A percentile compares a stretch with the other conserved stretches of the same genome.
phyloP scores from a whole-genome alignment of 2,888 invertebrate species.

The Dinocampus coccinellae region DNA sequence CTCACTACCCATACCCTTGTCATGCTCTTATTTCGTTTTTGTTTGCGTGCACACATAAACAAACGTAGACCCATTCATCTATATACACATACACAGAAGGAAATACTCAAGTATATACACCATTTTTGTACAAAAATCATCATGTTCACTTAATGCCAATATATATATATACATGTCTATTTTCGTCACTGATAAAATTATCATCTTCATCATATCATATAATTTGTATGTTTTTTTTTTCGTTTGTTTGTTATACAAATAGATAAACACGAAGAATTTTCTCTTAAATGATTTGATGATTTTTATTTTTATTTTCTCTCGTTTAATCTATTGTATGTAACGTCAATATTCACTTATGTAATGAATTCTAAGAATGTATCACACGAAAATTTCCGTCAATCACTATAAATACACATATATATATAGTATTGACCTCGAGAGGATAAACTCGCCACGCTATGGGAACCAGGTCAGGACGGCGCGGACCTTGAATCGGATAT shows the following conservation, averaged over 20 bases:
- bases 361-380: conserved; percentile 15
- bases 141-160: no score
- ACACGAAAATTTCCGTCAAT: neutral
- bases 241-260: no score
- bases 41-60: conserved; percentile 15
- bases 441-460: conserved; percentile 11
- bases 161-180: no score
- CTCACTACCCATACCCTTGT: conserved; percentile 39
- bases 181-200: no score
- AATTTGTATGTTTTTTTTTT: no score
- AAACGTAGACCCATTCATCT: no score
- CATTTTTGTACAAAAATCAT: no score
- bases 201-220: no score
- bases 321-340: no score
- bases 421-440: conserved; percentile 22
- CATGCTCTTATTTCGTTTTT: conserved; percentile 6
- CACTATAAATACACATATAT: neutral
- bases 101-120: neutral
- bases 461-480: conserved; percentile 37
- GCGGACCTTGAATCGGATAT: conserved; percentile 48
- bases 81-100: neutral
- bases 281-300: no score
- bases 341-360: neutral
- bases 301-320: no score
- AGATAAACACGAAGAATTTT: no score